A percentile compares a stretch with the other conserved stretches of the same genome.
These are phyloP conservation scores for Halcyon senegalensis DNA, from an alignment of 2,113 vertebrate species.

Conservation along the genomic window DNA sequence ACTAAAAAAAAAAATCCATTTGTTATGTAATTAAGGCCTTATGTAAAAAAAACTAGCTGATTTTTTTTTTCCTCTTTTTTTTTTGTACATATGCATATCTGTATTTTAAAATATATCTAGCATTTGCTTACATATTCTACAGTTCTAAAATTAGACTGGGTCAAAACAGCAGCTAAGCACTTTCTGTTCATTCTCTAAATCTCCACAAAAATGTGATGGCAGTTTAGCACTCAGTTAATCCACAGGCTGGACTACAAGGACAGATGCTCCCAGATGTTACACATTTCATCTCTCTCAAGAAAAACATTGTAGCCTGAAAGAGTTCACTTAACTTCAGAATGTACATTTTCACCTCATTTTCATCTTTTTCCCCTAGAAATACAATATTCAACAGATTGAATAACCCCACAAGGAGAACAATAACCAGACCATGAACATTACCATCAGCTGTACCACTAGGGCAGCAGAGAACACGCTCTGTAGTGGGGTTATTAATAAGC, in stretches of 20 bases:
- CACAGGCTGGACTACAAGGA: not conserved
- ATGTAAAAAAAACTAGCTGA: not conserved
- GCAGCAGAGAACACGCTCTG: not conserved
- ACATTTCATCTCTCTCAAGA: not conserved
- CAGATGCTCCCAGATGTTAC: constrained; percentile 1
- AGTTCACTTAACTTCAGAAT: not conserved
- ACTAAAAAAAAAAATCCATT: not conserved
- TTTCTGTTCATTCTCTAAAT: not conserved
- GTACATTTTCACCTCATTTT: not conserved
- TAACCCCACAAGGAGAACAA: not conserved
- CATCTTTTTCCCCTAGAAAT: not conserved
- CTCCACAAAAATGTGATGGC: not conserved
- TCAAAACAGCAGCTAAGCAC: constrained; percentile 11
- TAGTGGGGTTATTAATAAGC: not conserved
- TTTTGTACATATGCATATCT: not conserved
- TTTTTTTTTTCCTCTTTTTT: too few relatives aligned
- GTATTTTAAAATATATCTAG: not conserved
- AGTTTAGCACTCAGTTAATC: constrained; percentile 12
- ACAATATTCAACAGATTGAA: not conserved
- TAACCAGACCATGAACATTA: not conserved
- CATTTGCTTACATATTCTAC: not conserved
- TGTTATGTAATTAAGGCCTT: not conserved
- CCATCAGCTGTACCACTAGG: not conserved
- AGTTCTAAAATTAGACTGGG: constrained; percentile 32
- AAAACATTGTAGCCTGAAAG: not conserved